A percentile compares a stretch with the other conserved stretches of the same genome.
phyloP scores from a whole-genome alignment of 2,888 invertebrate genomes.

The Neria commutata region DNA sequence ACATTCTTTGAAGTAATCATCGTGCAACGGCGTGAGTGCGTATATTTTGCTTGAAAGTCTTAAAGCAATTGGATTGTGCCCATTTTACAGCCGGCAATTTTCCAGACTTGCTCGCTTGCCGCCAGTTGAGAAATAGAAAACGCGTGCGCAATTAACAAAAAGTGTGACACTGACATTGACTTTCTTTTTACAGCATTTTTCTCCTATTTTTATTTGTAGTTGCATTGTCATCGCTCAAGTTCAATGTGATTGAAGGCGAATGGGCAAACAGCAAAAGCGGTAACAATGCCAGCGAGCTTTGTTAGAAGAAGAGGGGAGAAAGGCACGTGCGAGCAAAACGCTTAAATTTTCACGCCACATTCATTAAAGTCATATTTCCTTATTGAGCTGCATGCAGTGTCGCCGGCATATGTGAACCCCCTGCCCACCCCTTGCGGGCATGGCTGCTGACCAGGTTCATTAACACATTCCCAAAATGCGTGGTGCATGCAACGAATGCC shows the following conservation, averaged over 20 bases:
- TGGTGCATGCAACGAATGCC: background rate
- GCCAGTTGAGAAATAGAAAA: too few species aligned
- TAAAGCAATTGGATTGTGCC: too few species aligned
- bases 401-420: too few species aligned
- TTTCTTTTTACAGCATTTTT: background rate
- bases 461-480: background rate
- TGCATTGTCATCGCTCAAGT: constrained; percentile 1
- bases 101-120: too few species aligned
- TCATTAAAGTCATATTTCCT: background rate
- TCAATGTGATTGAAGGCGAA: background rate
- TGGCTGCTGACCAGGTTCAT: constrained; percentile 2
- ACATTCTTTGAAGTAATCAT: too few species aligned
- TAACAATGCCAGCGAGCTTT: too few species aligned
- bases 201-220: background rate
- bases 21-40: too few species aligned
- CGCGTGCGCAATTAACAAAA: background rate
- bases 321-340: background rate
- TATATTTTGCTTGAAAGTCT: too few species aligned
- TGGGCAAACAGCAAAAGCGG: background rate
- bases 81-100: too few species aligned
- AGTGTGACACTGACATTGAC: constrained; percentile 1
- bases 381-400: background rate
- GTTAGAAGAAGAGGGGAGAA: too few species aligned
- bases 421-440: too few species aligned
- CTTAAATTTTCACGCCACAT: background rate